These are phyloP conservation scores for Montipora cactus DNA, from an alignment of 64 coral and sea anemone species.

Conservation along the genomic window DNA sequence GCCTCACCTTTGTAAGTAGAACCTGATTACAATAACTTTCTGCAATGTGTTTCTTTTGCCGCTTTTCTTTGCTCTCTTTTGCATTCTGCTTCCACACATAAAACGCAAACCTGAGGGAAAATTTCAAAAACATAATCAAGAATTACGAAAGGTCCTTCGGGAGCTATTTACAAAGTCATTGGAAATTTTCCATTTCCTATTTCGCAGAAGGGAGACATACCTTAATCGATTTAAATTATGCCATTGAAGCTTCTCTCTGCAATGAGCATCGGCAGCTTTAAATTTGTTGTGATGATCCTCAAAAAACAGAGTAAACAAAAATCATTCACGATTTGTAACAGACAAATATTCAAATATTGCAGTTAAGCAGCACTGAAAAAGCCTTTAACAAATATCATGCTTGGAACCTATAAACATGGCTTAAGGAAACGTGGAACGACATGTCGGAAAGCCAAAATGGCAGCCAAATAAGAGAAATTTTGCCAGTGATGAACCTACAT, in stretches of 20 bases:
- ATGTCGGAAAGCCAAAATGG: too few relatives aligned
- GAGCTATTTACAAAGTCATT: too few relatives aligned
- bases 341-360: too few relatives aligned
- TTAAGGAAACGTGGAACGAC: too few relatives aligned
- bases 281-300: not conserved
- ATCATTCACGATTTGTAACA: not conserved
- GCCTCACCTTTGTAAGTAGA: slow-evolving; percentile 5
- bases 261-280: not conserved
- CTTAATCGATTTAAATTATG: slow-evolving; percentile 16
- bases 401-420: too few relatives aligned
- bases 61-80: slow-evolving; percentile 8
- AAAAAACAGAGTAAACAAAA: not conserved
- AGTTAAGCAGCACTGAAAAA: too few relatives aligned
- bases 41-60: not conserved
- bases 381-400: too few relatives aligned
- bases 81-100: slow-evolving; percentile 11
- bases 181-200: too few relatives aligned
- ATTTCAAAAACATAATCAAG: too few relatives aligned
- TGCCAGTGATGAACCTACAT: too few relatives aligned
- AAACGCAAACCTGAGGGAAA: not conserved
- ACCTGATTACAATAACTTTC: not conserved
- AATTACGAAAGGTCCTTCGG: too few relatives aligned
- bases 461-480: too few relatives aligned
- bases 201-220: not conserved
- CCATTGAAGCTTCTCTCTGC: not conserved